phyloP scores from a whole-genome alignment of 2,113 vertebrate genomes.

The Chlorocebus sabaeus region DNA sequence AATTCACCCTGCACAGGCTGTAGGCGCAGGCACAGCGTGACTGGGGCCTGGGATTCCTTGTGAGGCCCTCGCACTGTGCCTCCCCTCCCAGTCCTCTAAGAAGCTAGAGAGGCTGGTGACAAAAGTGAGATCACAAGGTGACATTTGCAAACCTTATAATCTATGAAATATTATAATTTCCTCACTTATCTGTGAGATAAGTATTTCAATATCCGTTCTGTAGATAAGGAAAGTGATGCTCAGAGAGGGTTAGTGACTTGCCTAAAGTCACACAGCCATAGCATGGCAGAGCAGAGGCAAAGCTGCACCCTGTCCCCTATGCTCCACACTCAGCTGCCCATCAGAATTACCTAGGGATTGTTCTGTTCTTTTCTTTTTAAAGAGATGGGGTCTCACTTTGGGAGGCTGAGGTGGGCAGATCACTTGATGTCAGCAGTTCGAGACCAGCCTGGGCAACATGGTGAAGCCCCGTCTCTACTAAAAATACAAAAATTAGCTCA shows the following conservation, averaged over 20 bases:
- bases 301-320: neutral
- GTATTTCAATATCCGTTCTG: neutral
- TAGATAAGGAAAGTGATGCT: neutral
- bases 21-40: neutral
- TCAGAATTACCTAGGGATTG: neutral
- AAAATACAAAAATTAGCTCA: too few species aligned
- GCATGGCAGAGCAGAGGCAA: neutral
- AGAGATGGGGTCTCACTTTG: too few species aligned
- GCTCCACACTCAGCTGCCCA: fast-evolving
- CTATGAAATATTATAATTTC: neutral
- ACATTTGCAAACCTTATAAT: neutral
- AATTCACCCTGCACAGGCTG: neutral
- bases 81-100: neutral
- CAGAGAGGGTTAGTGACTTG: neutral
- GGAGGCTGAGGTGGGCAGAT: too few species aligned
- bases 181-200: neutral
- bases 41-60: neutral
- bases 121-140: neutral
- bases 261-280: constrained; percentile 1
- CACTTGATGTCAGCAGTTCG: too few species aligned
- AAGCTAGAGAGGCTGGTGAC: neutral
- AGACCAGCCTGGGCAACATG: too few species aligned
- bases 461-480: too few species aligned
- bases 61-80: neutral
- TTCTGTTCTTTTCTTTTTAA: neutral